Base-by-base conservation (phyloP, 2,888 invertebrate genomes). In the Pasiphila rectangulata region DNA sequence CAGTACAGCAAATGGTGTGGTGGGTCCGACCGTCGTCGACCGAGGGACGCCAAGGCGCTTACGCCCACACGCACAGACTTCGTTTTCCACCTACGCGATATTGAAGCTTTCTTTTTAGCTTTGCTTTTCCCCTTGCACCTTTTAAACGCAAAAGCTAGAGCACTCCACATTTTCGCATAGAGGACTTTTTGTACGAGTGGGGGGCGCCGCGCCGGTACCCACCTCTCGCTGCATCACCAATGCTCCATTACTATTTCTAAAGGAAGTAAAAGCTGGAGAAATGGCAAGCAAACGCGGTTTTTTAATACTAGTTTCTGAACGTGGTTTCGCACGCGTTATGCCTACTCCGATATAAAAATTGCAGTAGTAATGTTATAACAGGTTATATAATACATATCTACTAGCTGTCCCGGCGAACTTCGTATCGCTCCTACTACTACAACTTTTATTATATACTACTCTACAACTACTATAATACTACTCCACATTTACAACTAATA, bases 61-160 rank as follows among this genome's bases (percentile, higher is more conserved):
- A 56, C 63, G 51, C 60, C 64, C 57, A 68, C 67, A 54, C 53
- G 12, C 34, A 29, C 23, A 25, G 37, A 51, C 48, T 54, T 57
- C 55, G 53, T 55, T 60, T 53, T 54, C 54, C 54, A 57, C 59
- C 61, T 59, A 69, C 63, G 56, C 51, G 42, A 58, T 56, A 55
- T 51, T 50, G 54, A 47, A 53, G 55, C 54, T 59, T 60, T 57
- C 61, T 59, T 63, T n/a, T 60, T 57, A 48, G 47, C 40, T 52
- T 51, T 52, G 55, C 52, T 58, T 49, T 59, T 61, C 42, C 46
- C 29, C 46, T 23, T 10, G 46, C 32, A 34, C 42, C 38, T 29
- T 30, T 29, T 37, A 45, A 40, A 46, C 37, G 45, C 21, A 46
- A 50, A 48, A 37, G 43, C 38, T 21, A 42, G 41, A 39, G 49